Conservation (phyloP, 2,888 invertebrate species). For the Microchrysa polita region DNA sequence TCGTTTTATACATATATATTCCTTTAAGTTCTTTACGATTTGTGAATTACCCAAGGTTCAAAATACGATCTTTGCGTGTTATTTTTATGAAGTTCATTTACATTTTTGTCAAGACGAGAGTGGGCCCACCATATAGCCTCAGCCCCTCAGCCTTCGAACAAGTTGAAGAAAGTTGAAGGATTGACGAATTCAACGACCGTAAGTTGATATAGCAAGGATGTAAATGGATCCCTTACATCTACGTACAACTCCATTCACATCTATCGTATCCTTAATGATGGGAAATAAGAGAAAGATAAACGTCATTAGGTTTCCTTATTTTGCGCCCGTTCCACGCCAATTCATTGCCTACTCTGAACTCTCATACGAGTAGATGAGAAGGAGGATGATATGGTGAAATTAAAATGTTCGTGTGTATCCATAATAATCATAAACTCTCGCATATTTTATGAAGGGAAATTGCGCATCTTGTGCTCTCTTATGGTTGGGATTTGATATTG, state of each 20-base stretch:
- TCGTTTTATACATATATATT: not conserved
- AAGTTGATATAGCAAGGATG: not conserved
- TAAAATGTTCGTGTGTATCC: conserved; percentile 12
- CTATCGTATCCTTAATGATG: conserved; percentile 14
- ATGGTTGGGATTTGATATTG: not conserved
- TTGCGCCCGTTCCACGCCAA: too few species aligned
- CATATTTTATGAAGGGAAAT: not conserved
- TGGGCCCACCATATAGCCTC: too few species aligned
- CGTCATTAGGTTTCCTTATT: conserved; percentile 17
- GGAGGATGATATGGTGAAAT: conserved; percentile 1
- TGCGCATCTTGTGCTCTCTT: not conserved
- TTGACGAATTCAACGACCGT: not conserved
- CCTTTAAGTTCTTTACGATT: conserved; percentile 29
- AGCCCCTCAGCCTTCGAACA: too few species aligned
- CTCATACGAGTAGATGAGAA: not conserved
- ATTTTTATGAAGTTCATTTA: conserved; percentile 31
- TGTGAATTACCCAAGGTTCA: conserved; percentile 40
- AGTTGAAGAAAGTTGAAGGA: not conserved
- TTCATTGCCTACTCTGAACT: too few species aligned
- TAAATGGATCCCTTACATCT: not conserved
- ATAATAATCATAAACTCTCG: not conserved
- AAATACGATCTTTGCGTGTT: too few species aligned
- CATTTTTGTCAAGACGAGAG: not conserved
- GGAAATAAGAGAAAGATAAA: conserved; percentile 25
- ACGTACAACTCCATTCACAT: too few species aligned